Base-by-base conservation (phyloP, 2,797 vertebrate species). In the Staurois parvus region DNA sequence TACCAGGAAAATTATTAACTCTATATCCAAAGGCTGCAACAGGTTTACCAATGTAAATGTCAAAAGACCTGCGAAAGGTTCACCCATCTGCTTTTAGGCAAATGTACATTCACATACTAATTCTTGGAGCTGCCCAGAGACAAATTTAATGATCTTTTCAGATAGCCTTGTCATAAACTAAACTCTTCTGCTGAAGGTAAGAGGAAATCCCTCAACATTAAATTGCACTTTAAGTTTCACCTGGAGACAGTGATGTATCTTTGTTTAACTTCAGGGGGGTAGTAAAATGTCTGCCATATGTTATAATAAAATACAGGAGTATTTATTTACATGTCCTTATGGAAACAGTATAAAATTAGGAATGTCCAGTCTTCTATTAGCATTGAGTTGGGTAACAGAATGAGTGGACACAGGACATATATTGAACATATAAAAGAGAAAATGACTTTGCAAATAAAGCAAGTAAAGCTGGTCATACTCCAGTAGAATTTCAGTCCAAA, bases 301-400 rank as follows among this genome's bases (percentile, higher is more conserved):
- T 72, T 40, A 66, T 79, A 77, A 64, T 70, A 84, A 84, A 72
- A 56, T 12, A 17, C 24, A 56, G 26, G 29, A 75, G 73, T 76
- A 84, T 76, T 68, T 11, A 67, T 83, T 84, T 76, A 84, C 73
- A 68, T n/a, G 52, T 84, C 30, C 62, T 68, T 30, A 32, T 68
- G 72, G 37, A 59, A 70, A 67, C 13, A 45, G 37, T 6, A 52
- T 29, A 66, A 48, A 70, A 21, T 62, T 66, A 82, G 84, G 72
- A 81, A 37, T 62, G 79, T 59, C n/a, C 62, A 66, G 12, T 81
- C 42, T 70, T 19, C 30, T 56, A 42, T 69, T 29, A 26, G 62
- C 26, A 13, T 59, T 59, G 2, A 7, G 26, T 42, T 81, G 69
- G 68, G 40, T 68, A 67, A 76, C 34, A 34, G 11, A 34, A 48